phyloP scores from a whole-genome alignment of 2,888 invertebrate species.

The Disparrhopalites patrizii region DNA sequence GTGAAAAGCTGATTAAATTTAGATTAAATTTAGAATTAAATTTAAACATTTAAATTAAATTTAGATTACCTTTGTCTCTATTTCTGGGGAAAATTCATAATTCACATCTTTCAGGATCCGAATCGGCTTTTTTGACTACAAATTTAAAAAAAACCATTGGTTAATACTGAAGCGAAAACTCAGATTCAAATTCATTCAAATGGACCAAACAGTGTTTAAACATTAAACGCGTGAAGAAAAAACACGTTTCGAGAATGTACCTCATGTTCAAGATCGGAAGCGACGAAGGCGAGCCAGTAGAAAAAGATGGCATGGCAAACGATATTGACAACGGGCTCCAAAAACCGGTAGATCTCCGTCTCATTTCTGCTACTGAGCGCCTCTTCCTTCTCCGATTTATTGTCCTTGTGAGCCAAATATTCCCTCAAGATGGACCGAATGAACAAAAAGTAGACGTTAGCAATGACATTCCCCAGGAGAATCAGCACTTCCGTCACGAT shows the following conservation, averaged over 20 bases:
- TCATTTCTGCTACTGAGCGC: too few relatives aligned
- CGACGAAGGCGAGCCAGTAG: not conserved
- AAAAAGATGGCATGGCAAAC: not conserved
- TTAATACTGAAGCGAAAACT: too few relatives aligned
- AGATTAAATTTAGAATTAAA: not conserved
- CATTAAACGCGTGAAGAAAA: conserved; percentile 15
- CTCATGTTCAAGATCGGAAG: not conserved
- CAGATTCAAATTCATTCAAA: too few relatives aligned
- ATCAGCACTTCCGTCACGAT: not conserved
- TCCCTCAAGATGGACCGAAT: not conserved
- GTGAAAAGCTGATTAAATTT: not conserved
- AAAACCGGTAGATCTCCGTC: too few relatives aligned
- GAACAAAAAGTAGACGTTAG: not conserved
- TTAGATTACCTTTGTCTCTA: not conserved
- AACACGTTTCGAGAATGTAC: not conserved
- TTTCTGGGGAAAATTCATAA: not conserved
- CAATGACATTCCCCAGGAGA: not conserved
- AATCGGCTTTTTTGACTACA: not conserved
- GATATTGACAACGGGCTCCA: not conserved
- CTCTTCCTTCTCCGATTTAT: too few relatives aligned
- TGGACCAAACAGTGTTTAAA: too few relatives aligned
- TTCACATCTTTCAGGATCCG: not conserved
- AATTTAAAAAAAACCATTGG: too few relatives aligned
- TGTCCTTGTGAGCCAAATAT: not conserved
- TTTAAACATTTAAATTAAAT: not conserved